Evolutionary conservation across 2,888 invertebrate genomes (phyloP).

Genomic region (Netelia virgata): DNA sequence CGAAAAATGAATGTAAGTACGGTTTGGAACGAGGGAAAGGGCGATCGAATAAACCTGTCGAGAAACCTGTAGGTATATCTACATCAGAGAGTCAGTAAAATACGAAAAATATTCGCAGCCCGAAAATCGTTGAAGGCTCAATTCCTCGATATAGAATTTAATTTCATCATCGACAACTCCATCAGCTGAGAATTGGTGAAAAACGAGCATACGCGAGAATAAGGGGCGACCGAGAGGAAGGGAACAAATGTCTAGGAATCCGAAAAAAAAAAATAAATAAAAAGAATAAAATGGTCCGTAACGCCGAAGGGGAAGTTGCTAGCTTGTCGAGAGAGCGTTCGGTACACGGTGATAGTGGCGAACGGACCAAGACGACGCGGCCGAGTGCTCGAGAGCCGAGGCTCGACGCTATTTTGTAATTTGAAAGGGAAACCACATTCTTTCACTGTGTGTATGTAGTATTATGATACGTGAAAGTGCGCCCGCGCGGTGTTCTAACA

Average conservation of each 20-base stretch:
- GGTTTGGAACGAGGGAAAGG: too few species aligned
- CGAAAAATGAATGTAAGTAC: too few species aligned
- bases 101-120: too few species aligned
- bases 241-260: constrained; percentile 44
- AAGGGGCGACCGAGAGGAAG: constrained; percentile 32
- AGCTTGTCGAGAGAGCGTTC: constrained; percentile 31
- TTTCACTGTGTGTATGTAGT: constrained; percentile 83
- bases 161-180: too few species aligned
- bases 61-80: too few species aligned
- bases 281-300: constrained; percentile 38
- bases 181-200: too few species aligned
- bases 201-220: neutral
- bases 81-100: too few species aligned
- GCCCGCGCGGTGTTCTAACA: constrained; percentile 75
- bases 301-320: constrained; percentile 61
- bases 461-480: constrained; percentile 84
- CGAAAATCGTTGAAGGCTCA: too few species aligned
- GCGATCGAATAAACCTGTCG: too few species aligned
- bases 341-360: constrained; percentile 2
- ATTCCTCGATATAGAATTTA: too few species aligned
- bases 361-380: constrained; percentile 50
- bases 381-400: constrained; percentile 57
- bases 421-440: constrained; percentile 85
- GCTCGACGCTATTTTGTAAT: constrained; percentile 82
- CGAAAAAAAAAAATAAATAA: constrained; percentile 42